Percentiles rank a stretch among this genome's conserved stretches.
Conservation (phyloP, 2,797 vertebrate species). For the Ctenopoma kingsleyae region DNA sequence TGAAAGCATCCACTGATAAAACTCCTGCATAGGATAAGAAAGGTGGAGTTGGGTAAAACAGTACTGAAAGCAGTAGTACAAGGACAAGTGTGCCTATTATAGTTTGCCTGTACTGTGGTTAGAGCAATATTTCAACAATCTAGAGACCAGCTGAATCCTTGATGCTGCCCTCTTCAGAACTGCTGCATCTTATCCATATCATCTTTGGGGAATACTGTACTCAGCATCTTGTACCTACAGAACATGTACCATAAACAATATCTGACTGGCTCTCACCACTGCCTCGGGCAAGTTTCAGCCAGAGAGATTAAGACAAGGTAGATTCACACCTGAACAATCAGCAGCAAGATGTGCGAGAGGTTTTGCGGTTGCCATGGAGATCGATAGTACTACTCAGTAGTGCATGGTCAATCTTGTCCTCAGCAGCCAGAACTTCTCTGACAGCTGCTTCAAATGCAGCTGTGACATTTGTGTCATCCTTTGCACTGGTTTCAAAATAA, state of each 20-base stretch:
- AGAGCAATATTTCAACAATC: constrained; percentile 41
- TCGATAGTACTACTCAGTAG: constrained; percentile 92
- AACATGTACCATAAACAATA: constrained; percentile 55
- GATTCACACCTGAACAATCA: constrained; percentile 75
- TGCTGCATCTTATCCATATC: constrained; percentile 44
- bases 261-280: constrained; percentile 40
- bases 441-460: constrained; percentile 97
- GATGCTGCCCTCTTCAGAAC: constrained; percentile 35
- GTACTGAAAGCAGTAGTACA: constrained; percentile 51
- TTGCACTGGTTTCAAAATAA: constrained; percentile 98
- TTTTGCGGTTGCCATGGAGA: constrained; percentile 92
- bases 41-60: constrained; percentile 41
- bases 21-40: constrained; percentile 40
- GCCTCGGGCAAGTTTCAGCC: constrained; percentile 40
- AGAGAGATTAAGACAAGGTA: constrained; percentile 39
- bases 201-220: constrained; percentile 36
- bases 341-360: constrained; percentile 91
- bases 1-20: constrained; percentile 42
- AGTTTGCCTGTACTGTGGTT: constrained; percentile 45
- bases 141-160: constrained; percentile 42
- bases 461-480: constrained; percentile 96
- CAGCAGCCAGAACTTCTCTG: constrained; percentile 91
- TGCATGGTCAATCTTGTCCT: constrained; percentile 93
- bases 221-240: constrained; percentile 54
- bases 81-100: constrained; percentile 48